Evolutionary conservation across 2,113 vertebrate genomes (phyloP), one percentile per base, ranked within the genome.

Genomic region (Mesembrinibis cayennensis): DNA sequence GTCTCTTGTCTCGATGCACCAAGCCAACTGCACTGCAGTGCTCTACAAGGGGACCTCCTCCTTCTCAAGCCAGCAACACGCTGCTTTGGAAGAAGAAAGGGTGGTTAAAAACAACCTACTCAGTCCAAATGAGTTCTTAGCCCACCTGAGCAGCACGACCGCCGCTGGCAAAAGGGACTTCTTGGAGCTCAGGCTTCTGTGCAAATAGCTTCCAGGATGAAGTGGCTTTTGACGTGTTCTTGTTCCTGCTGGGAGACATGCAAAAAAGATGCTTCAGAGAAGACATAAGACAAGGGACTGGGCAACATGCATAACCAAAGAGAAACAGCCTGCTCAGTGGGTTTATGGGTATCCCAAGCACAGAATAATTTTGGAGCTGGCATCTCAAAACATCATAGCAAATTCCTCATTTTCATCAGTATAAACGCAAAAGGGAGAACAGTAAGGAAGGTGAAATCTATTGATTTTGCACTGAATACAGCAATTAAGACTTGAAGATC

Each of bases 171-270:
- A 83, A 82, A 73, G 25, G 25, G 53, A 77, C 5, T 49, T 65
- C 82, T 62, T 77, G 84, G 32, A 58, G 36, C 71, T 93, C 74
- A 70, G 78, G 71, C 79, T 94, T 66, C 79, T 7, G 74, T 70
- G 90, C 82, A 91, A 91, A 83, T 50, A 88, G 50, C 2, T 67
- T 62, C 96, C 17, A 7, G 58, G 74, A 52, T 36, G 92, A 93
- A 94, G 59, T n/a, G 74, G 36, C 45, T 88, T 93, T 58, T 85
- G 78, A 72, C 0, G 17, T 53, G 85, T 86, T n/a, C 66, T 92
- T 93, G 84, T 65, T 82, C 66, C 96, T 94, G 95, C 74, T 92
- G 92, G 58, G 62, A 96, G 40, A 94, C 44, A 95, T 10, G 22
- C 38, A 90, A 62, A 93, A 88, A 42, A 79, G 65, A 82, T 23